Conservation (phyloP, 2,797 vertebrate species). For the Decapterus maruadsi region DNA sequence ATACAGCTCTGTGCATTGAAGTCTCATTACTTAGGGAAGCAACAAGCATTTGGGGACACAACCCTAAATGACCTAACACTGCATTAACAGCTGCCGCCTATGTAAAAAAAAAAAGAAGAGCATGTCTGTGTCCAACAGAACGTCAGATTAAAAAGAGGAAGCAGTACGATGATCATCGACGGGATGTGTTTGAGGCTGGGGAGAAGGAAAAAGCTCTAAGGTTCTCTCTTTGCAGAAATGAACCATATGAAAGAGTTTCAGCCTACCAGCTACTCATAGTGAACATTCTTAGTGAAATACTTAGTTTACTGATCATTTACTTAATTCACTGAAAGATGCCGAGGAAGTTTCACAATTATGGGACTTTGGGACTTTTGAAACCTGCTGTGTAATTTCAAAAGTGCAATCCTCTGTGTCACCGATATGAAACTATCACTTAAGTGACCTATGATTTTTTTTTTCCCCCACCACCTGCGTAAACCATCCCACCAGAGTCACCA, state of each 20-base stretch:
- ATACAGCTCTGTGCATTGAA: background rate
- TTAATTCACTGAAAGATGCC: conserved; percentile 3
- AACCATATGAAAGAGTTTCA: background rate
- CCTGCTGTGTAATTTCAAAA: conserved; percentile 16
- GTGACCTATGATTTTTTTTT: background rate
- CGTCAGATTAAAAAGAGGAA: conserved; percentile 1
- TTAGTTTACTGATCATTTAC: background rate
- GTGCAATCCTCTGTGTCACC: background rate
- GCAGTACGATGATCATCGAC: background rate
- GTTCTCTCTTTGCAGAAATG: no score
- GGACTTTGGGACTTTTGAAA: conserved; percentile 44
- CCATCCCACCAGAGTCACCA: background rate
- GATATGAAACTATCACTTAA: background rate
- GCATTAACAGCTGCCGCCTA: background rate
- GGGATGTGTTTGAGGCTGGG: no score
- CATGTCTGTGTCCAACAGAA: background rate
- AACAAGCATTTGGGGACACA: background rate
- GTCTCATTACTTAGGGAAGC: background rate
- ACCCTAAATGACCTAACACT: background rate
- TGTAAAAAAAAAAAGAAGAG: background rate
- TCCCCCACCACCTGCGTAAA: background rate
- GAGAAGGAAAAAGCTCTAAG: background rate
- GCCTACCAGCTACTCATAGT: background rate
- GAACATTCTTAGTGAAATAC: background rate
- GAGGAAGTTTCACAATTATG: conserved; percentile 52